phyloP scores from a whole-genome alignment of 2,113 vertebrate genomes.

The Tinamus guttatus region DNA sequence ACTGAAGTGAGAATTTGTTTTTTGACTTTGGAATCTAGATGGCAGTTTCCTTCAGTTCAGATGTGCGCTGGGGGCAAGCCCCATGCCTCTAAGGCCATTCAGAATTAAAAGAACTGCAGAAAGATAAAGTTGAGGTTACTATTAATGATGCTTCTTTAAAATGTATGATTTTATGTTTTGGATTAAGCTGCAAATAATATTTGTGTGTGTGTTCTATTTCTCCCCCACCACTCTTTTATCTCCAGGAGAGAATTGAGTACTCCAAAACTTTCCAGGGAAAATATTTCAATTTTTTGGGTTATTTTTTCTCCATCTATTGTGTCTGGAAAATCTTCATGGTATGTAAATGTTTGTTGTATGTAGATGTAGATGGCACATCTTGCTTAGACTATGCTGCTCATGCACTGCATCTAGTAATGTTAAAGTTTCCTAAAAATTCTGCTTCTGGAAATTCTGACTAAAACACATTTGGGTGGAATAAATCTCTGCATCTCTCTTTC shows the following conservation, averaged over 20 bases:
- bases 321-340: constrained; percentile 99
- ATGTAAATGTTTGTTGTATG: constrained; percentile 53
- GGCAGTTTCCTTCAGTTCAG: background rate
- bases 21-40: background rate
- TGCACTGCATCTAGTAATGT: background rate
- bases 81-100: background rate
- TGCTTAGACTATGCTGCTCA: background rate
- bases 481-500: background rate
- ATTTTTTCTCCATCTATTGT: constrained; percentile 99
- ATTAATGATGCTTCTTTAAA: background rate
- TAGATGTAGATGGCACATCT: background rate
- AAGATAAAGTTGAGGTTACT: background rate
- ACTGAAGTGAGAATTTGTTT: background rate
- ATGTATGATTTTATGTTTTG: background rate
- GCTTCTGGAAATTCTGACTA: background rate
- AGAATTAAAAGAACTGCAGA: background rate
- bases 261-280: constrained; percentile 98
- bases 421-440: background rate
- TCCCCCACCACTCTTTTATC: background rate
- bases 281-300: constrained; percentile 98
- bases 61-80: background rate
- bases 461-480: background rate
- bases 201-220: background rate
- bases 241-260: constrained; percentile 96
- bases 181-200: background rate